Evolutionary conservation across 2,888 invertebrate species (phyloP), one percentile per base, ranked within the genome.

Genomic region (Colletes collaris): DNA sequence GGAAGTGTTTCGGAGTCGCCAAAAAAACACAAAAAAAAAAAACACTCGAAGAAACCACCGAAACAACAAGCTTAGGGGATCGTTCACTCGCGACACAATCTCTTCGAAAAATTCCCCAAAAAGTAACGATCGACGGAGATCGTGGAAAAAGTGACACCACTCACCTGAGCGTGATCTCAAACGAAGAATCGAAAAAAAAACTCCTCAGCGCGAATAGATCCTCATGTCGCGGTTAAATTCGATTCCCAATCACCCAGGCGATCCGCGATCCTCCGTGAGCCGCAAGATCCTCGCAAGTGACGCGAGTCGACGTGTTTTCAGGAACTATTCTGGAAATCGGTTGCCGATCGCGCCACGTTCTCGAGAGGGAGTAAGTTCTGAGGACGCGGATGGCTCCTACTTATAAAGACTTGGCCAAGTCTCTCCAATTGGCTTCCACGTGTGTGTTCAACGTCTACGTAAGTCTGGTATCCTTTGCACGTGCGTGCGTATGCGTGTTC

Each of bases 361-460:
- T 89, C 92, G 89, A 90, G 91, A 92, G 92, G 92, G 92, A 92
- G 92, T 92, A 92, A 92, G 92, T 92, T 91, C 92, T 91, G 90
- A 90, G 91, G 92, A 92, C 92, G 90, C 89, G 91, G 91, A 92
- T 92, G 90, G 90, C 92, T 92, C 92, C 92, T 92, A 92, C 92
- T 92, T 92, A 92, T 92, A 92, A 92, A 92, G 92, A 92, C 91
- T 91, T 92, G 91, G 89, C 86, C 89, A 89, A 89, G 87, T 83
- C 83, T 90, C 91, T 90, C 91, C 90, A 90, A 91, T 91, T 91
- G 90, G 90, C 89, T 67, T 81, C 65, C 60, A 68, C 27, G 37
- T 40, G 40, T 16, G 82, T 79, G 87, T 79, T 73, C 66, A 78
- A 75, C 82, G 82, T 74, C 76, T 62, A 72, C 81, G 74, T 66